phyloP scores from a whole-genome alignment of 2,113 vertebrate species.

The Forbesichthys agassizii region DNA sequence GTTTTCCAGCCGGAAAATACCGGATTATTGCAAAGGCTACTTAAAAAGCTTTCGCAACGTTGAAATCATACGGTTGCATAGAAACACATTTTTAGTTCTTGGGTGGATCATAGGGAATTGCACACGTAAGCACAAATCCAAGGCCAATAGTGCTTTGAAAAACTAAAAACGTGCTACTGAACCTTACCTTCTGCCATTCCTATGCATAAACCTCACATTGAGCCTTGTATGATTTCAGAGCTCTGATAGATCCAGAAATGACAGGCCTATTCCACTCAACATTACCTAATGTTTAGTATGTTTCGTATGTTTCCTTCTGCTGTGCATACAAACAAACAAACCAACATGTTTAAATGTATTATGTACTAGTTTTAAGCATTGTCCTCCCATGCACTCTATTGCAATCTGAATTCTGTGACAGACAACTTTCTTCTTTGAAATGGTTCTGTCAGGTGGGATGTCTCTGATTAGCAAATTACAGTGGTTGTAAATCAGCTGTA shows the following conservation, averaged over 20 bases:
- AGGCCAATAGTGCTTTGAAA: neutral
- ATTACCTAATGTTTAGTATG: neutral
- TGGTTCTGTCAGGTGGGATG: no score
- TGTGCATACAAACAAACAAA: no score
- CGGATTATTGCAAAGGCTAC: conserved; percentile 35
- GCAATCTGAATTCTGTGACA: no score
- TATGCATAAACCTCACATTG: neutral
- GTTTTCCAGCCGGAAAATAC: conserved; percentile 24
- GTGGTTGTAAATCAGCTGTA: no score
- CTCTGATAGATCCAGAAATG: conserved; percentile 49
- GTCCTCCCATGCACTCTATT: no score
- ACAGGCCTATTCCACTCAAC: conserved; percentile 34
- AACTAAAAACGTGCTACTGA: no score
- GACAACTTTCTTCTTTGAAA: no score
- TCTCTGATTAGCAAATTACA: no score
- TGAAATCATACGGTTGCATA: neutral
- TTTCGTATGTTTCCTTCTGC: no score
- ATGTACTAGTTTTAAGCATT: no score
- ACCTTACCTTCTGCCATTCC: no score
- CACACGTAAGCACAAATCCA: neutral
- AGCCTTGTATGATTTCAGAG: neutral
- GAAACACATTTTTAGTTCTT: neutral
- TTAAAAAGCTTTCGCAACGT: conserved; percentile 14
- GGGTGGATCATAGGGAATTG: neutral
- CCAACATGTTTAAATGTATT: no score